Base-by-base conservation (phyloP, 2,888 invertebrate species). In the Aspidiotus destructor region DNA sequence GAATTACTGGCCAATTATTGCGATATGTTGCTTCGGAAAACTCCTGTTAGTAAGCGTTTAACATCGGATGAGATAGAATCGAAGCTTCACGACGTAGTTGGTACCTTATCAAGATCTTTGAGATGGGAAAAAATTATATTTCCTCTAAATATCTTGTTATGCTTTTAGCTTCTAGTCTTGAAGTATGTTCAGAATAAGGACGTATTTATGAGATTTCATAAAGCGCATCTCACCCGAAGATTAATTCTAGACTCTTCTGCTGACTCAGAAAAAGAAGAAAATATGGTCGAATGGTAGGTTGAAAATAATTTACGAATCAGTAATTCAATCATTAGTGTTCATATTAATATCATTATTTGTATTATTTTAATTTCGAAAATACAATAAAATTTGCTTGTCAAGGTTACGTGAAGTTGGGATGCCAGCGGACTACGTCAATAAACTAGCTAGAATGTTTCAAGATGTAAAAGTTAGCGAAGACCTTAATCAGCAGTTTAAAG, bases 131-230 rank as follows among this genome's bases (percentile, higher is more conserved):
- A n/a, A n/a, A n/a, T n/a, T n/a, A n/a, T n/a, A n/a, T 55, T 55
- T 55, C 8, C 15, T 15, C n/a, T 55, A 10, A 10, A 11, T 40
- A n/a, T 62, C 58, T 68, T 69, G 28, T 70, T 63, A 72, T 53
- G 63, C 60, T 72, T 73, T 65, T 75, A 81, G 81, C 80, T 99
- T 72, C 81, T 99, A 77, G 96, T 99, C 72, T 82, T 99, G 72
- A 99, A 99, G 79, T 99, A 99, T 80, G 95, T 99, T 73, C 92
- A 93, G 78, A 99, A 98, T 80, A 99, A 99, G 79, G 99, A 99
- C 81, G 97, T 99, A 41, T 99, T 99, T 78, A 99, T 99, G 98
- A 84, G 97, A 73, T 99, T 96, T 79, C 97, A 99, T 79, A 98
- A 99, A 79, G 96, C 95, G 60, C 98, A 99, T 80, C 82, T 99